Base-by-base conservation (phyloP, 92 coral and sea anemone genomes). In the Zoanthus solanderi region DNA sequence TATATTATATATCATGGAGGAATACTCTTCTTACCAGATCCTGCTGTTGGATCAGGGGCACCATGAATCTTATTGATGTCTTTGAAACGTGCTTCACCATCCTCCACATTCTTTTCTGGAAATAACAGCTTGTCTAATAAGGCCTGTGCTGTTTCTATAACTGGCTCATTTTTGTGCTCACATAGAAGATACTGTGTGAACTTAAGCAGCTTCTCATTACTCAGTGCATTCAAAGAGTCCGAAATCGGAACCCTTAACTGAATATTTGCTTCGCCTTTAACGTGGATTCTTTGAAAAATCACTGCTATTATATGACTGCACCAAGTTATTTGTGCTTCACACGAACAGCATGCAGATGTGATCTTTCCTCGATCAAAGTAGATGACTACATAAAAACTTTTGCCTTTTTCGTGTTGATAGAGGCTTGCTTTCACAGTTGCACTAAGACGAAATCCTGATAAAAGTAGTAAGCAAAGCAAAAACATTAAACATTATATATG, bases 21-120 rank as follows among this genome's bases (percentile, higher is more conserved):
- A 18, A 16, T 6, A 44, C 4, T 48, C 4, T 8, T 18, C 89
- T 79, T 73, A 97, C 99, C 99, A 65, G 99, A 98, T 32, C 99
- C 99, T 47, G 99, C 98, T 13, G 99, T 95, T 7, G 99, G 98
- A 75, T 97, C 99, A n/a, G 99, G 99, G 30, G 96, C 99, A 14
- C 99, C 99, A 46, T 91, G 57, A 53, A 94, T 78, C 50, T 74
- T 82, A 81, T 95, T 94, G 56, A 97, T 97, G 46, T 93, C 93
- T 11, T 95, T 94, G 12, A 88, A 90, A 9, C 92, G 78, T 4
- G 47, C 71, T 45, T 23, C 31, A 57, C 80, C 71, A 11, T 93
- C 87, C 29, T 87, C 88, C 12, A 72, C 53, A 63, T 61, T 73
- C 45, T 54, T 78, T 73, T 72, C 72, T 10, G 92, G 89, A 60